These are phyloP conservation scores for Enteromius paludinosus DNA, from an alignment of 2,797 vertebrate genomes.

Conservation along the genomic window DNA sequence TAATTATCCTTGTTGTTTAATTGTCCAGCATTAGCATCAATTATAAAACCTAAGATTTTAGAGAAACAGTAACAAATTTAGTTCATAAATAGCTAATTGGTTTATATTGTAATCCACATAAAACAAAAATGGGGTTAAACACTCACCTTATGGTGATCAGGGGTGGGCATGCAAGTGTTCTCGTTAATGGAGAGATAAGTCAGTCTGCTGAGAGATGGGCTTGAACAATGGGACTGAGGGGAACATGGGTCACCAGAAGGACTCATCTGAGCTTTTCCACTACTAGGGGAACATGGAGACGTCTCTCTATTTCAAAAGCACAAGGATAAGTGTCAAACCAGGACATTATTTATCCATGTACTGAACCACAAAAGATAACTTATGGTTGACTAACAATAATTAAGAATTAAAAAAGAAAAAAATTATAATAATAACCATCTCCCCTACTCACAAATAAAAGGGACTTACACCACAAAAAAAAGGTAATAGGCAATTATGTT, in stretches of 20 bases:
- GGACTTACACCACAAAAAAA: background rate
- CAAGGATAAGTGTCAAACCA: background rate
- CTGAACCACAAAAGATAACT: background rate
- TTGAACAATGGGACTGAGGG: slow-evolving; percentile 77
- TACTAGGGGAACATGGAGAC: slow-evolving; percentile 66
- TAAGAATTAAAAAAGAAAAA: background rate
- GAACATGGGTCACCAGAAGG: slow-evolving; percentile 65
- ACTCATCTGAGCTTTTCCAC: slow-evolving; percentile 60
- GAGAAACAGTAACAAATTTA: background rate
- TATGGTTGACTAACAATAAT: background rate
- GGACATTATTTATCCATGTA: background rate
- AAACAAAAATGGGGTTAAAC: background rate
- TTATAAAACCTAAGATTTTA: background rate
- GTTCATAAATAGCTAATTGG: background rate
- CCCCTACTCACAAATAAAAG: background rate
- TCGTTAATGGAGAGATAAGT: slow-evolving; percentile 89
- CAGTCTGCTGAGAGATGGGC: slow-evolving; percentile 85
- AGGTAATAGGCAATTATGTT: background rate
- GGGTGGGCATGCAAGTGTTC: slow-evolving; percentile 67
- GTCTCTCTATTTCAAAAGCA: slow-evolving; percentile 60
- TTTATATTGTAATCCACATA: background rate
- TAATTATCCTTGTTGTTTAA: too few species aligned
- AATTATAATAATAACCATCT: background rate
- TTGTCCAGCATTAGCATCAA: background rate
- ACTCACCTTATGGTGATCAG: slow-evolving; percentile 78